Conservation (phyloP, 2,797 vertebrate species). For the Anguilla pacifica region DNA sequence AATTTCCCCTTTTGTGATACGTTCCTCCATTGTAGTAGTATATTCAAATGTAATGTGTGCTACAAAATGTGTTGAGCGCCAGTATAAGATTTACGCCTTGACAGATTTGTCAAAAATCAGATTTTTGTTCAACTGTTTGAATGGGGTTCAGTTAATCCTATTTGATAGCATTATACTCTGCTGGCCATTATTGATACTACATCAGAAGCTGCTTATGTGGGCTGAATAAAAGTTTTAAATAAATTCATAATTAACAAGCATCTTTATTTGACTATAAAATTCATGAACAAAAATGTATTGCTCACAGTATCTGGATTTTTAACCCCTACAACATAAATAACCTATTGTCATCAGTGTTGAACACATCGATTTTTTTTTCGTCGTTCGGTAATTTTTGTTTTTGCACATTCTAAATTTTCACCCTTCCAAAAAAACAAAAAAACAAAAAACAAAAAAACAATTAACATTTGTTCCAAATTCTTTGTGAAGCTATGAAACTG, state of each 20-base stretch:
- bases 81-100: slow-evolving; percentile 41
- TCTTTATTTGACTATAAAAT: background rate
- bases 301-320: background rate
- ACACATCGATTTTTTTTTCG: background rate
- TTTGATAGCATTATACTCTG: background rate
- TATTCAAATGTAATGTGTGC: slow-evolving; percentile 72
- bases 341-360: background rate
- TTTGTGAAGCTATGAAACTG: no score
- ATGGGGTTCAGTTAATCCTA: background rate
- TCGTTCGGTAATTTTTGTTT: no score
- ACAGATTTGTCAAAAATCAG: background rate
- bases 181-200: background rate
- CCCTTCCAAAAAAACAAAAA: no score
- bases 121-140: slow-evolving; percentile 24
- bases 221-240: background rate
- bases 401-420: no score
- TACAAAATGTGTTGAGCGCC: slow-evolving; percentile 78
- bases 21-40: slow-evolving; percentile 73
- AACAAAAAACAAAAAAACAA: no score
- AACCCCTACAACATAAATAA: background rate
- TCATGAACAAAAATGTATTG: background rate
- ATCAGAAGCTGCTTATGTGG: background rate
- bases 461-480: no score
- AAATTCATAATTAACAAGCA: background rate
- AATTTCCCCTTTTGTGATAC: slow-evolving; percentile 68